Evolutionary conservation across 2,797 vertebrate species (phyloP).

Genomic region (Podarcis siculus): DNA sequence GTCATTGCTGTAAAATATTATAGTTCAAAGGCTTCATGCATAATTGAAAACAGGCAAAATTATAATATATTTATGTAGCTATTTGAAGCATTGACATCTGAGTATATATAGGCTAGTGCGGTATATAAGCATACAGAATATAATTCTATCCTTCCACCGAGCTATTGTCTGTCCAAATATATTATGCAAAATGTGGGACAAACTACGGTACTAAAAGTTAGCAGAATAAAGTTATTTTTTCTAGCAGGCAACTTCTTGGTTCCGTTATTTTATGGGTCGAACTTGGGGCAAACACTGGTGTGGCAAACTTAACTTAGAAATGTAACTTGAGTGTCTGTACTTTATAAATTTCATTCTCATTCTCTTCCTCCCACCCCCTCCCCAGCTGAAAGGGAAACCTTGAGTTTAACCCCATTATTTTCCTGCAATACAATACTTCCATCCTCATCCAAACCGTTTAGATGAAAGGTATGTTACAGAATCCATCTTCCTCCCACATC

Average conservation of each 20-base stretch:
- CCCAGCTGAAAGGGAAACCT: neutral
- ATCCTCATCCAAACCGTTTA: neutral
- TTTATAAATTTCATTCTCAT: neutral
- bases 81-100: neutral
- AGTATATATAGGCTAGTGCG: neutral
- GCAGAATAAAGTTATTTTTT: accelerated
- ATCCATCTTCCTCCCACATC: slow-evolving; percentile 17
- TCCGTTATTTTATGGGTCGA: neutral
- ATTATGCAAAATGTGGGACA: neutral
- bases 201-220: neutral
- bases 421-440: neutral
- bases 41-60: neutral
- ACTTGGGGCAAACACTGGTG: neutral
- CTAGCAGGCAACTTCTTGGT: neutral
- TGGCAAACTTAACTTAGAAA: neutral
- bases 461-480: slow-evolving; percentile 9
- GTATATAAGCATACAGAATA: neutral
- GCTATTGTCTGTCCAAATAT: neutral
- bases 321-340: neutral
- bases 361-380: neutral
- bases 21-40: neutral
- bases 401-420: neutral
- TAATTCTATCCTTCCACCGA: neutral
- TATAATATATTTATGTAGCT: neutral
- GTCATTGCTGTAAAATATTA: neutral